A percentile compares a stretch with the other conserved stretches of the same genome.
Evolutionary conservation across 2,888 invertebrate genomes (phyloP).

Genomic region (Hirtodrosophila duncani): DNA sequence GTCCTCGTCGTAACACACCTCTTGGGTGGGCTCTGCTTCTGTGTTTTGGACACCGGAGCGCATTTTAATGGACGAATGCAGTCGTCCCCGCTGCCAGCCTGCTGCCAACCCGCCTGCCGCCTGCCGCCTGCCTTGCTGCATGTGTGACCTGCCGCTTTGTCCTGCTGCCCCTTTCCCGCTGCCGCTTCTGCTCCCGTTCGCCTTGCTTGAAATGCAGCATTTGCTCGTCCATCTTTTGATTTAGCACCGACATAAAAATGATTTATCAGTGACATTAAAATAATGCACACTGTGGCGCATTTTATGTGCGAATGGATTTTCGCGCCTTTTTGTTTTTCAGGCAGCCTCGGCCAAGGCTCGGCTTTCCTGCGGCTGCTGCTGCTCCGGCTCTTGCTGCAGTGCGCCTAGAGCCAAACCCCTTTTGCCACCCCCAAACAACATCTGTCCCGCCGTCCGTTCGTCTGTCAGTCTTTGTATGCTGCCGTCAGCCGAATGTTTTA

Average conservation of each 20-base stretch:
- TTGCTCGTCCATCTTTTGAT: slow-evolving; percentile 76
- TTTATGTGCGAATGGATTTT: slow-evolving; percentile 78
- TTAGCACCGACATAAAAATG: slow-evolving; percentile 79
- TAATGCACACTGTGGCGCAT: slow-evolving; percentile 78
- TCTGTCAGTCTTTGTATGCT: slow-evolving; percentile 65
- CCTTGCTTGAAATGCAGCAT: slow-evolving; percentile 67
- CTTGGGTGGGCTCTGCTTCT: slow-evolving; percentile 35
- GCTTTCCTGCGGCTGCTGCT: slow-evolving; percentile 9
- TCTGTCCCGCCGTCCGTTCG: slow-evolving; percentile 21
- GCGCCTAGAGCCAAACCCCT: slow-evolving; percentile 1
- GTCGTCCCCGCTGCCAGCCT: slow-evolving; percentile 11
- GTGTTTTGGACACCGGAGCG: slow-evolving; percentile 67
- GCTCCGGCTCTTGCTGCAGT: slow-evolving; percentile 18
- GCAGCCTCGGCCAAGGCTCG: slow-evolving; percentile 2
- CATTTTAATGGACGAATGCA: slow-evolving; percentile 73
- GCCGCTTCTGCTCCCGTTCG: slow-evolving; percentile 2
- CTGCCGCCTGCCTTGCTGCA: slow-evolving; percentile 17
- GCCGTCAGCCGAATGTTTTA: slow-evolving; percentile 71
- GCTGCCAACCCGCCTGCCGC: neutral
- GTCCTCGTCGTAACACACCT: too few species aligned
- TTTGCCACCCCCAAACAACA: slow-evolving; percentile 17
- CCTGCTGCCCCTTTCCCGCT: neutral
- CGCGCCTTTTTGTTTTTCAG: slow-evolving; percentile 71
- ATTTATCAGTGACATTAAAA: slow-evolving; percentile 78
- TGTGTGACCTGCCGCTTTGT: slow-evolving; percentile 17